Conservation (phyloP, 2,888 invertebrate genomes). For the Drosophila affinis region DNA sequence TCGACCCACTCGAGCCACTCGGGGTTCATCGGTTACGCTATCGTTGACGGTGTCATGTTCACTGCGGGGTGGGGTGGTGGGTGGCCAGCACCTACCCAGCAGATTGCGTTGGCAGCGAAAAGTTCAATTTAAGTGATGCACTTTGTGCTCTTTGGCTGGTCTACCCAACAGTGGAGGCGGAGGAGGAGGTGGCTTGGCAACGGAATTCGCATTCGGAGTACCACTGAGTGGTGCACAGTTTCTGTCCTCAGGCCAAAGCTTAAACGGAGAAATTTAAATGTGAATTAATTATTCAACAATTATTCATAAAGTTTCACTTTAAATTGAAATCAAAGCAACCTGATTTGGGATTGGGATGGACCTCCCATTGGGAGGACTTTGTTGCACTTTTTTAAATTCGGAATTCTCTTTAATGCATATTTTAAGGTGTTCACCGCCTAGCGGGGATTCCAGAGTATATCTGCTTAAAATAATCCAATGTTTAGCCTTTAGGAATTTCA, state of each 20-base stretch:
- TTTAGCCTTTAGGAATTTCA: constrained; percentile 21
- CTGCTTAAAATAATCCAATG: constrained; percentile 9
- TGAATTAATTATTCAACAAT: not conserved
- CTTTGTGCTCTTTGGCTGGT: constrained; percentile 34
- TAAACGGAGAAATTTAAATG: no score
- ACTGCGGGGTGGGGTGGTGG: not conserved
- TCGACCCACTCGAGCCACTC: not conserved
- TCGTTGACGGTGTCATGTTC: constrained; percentile 36
- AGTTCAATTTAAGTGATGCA: constrained; percentile 67
- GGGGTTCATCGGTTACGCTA: constrained; percentile 47
- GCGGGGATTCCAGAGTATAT: constrained; percentile 13
- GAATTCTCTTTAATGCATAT: no score
- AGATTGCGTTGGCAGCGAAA: constrained; percentile 51
- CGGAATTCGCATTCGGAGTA: no score
- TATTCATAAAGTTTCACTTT: not conserved
- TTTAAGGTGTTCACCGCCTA: not conserved
- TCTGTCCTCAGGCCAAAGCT: no score
- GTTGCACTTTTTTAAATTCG: no score
- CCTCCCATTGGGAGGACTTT: no score
- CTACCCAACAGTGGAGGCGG: constrained; percentile 7
- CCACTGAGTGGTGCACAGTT: no score
- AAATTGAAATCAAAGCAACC: no score
- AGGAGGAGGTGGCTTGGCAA: not conserved
- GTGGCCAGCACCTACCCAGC: constrained; percentile 3
- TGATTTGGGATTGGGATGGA: no score